Conservation (phyloP, 2,888 invertebrate genomes). For the Psylliodes chrysocephalus region DNA sequence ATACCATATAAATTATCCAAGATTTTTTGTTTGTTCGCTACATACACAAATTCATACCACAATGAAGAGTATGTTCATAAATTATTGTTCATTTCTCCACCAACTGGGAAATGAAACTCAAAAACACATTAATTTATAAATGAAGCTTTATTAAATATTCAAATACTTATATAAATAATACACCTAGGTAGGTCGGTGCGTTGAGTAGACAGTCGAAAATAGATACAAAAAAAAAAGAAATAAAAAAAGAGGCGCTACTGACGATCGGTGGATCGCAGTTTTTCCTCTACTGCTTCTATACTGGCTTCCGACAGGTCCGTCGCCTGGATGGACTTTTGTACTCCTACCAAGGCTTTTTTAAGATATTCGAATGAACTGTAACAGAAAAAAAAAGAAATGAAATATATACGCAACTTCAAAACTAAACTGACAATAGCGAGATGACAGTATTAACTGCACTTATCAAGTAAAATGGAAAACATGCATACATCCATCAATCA, state of each 20-base stretch:
- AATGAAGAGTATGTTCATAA: too few relatives aligned
- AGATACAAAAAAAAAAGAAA: slow-evolving; percentile 37
- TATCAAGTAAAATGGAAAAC: too few relatives aligned
- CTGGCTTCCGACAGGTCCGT: slow-evolving; percentile 95
- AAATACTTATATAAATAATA: slow-evolving; percentile 65
- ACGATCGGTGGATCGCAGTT: slow-evolving; percentile 93
- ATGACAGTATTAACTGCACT: too few relatives aligned
- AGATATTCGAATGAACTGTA: slow-evolving; percentile 95
- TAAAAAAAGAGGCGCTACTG: slow-evolving; percentile 68
- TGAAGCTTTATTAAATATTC: slow-evolving; percentile 65
- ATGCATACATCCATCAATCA: too few relatives aligned
- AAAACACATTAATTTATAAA: slow-evolving; percentile 58
- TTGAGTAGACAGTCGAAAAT: slow-evolving; percentile 57
- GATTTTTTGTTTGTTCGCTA: too few relatives aligned
- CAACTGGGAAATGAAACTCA: background rate
- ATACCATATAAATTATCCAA: too few relatives aligned
- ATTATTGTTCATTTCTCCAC: too few relatives aligned
- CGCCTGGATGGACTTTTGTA: slow-evolving; percentile 97
- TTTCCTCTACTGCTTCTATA: slow-evolving; percentile 92
- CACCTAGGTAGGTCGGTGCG: slow-evolving; percentile 60
- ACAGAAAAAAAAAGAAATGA: slow-evolving; percentile 73
- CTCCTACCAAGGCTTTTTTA: slow-evolving; percentile 95
- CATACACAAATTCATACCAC: too few relatives aligned
- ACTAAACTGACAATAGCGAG: too few relatives aligned
- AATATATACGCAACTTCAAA: too few relatives aligned